Conservation (phyloP, 2,113 vertebrate species). For the Dipodomys stephensi region DNA sequence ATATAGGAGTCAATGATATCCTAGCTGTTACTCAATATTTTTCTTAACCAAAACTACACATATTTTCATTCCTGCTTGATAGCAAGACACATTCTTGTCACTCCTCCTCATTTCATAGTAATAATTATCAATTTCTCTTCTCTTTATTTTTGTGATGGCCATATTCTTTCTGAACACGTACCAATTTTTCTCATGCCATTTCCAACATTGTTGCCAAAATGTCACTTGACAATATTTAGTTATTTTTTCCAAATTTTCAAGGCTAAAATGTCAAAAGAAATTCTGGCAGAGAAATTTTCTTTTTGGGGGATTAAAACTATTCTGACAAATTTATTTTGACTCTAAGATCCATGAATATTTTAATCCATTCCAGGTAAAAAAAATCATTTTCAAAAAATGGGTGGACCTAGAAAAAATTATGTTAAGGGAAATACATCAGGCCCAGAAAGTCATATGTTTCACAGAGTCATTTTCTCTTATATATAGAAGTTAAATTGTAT, state of each 20-base stretch:
- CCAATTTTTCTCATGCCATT: fast-evolving
- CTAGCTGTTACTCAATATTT: neutral
- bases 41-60: neutral
- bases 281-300: neutral
- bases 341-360: neutral
- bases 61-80: neutral
- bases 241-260: neutral
- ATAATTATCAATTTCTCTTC: neutral
- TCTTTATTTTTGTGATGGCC: neutral
- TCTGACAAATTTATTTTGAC: neutral
- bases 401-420: no score
- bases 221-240: neutral
- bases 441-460: no score
- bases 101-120: neutral
- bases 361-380: neutral
- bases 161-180: neutral
- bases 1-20: no score
- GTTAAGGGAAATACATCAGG: no score
- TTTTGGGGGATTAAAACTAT: neutral
- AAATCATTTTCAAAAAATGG: neutral
- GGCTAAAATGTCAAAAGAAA: neutral
- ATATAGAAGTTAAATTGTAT: no score
- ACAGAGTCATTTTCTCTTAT: no score
- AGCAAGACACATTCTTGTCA: neutral
- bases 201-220: fast-evolving